Percentiles rank a stretch among this genome's conserved stretches.
Conservation (phyloP, 2,113 vertebrate genomes). For the Lepus timidus region DNA sequence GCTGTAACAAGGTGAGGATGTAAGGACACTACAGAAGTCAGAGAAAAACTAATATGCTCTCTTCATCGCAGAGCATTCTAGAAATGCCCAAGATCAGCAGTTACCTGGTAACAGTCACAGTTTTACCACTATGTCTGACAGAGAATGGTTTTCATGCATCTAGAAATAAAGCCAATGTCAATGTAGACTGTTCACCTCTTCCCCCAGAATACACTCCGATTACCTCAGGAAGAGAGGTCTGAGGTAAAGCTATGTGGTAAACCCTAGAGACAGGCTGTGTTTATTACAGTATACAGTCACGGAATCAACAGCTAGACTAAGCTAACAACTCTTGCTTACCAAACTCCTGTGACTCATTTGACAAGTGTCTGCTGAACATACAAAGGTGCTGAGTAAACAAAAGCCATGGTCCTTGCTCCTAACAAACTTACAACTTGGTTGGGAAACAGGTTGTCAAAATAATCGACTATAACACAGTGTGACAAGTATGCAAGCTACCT, state of each 20-base stretch:
- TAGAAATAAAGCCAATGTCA: conserved; percentile 60
- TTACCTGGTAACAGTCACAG: neutral
- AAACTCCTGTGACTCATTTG: conserved; percentile 22
- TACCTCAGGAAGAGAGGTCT: neutral
- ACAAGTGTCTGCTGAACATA: conserved; percentile 24
- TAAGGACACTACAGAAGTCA: neutral
- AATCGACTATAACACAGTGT: neutral
- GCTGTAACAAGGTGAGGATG: neutral
- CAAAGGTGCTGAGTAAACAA: conserved; percentile 3
- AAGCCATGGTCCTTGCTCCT: neutral
- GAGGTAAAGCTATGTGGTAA: neutral
- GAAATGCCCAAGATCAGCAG: neutral
- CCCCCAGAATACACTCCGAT: conserved; percentile 43
- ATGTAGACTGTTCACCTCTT: conserved; percentile 21
- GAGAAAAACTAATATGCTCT: conserved; percentile 24
- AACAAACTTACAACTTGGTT: neutral
- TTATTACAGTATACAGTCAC: neutral
- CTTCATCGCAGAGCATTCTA: neutral
- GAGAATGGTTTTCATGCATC: conserved; percentile 24
- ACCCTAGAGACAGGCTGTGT: neutral
- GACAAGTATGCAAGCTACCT: neutral
- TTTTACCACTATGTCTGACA: neutral
- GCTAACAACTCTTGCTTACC: conserved; percentile 32
- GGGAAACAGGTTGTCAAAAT: conserved; percentile 34
- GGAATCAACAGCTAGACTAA: conserved; percentile 10